Conservation (phyloP, 2,113 vertebrate genomes). For the Oncorhynchus nerka region DNA sequence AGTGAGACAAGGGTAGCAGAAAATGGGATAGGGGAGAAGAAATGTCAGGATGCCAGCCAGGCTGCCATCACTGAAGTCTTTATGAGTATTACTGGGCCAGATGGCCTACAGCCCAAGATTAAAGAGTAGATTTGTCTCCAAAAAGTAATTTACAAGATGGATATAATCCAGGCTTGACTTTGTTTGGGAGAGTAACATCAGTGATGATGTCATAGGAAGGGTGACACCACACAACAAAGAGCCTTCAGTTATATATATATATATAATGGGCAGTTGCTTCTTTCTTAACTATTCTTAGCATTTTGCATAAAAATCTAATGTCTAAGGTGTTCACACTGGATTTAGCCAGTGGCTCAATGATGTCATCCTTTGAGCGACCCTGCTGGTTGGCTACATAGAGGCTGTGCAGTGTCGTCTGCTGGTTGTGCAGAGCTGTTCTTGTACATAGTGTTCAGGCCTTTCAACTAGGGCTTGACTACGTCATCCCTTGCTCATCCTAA, state of each 20-base stretch:
- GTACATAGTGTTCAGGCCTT: background rate
- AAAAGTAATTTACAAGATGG: slow-evolving; percentile 77
- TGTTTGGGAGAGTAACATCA: slow-evolving; percentile 44
- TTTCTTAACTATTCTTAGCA: slow-evolving; percentile 50
- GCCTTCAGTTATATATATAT: slow-evolving; percentile 16
- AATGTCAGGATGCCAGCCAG: slow-evolving; percentile 24
- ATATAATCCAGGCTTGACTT: slow-evolving; percentile 70
- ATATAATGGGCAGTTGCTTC: too few relatives aligned
- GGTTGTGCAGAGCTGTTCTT: background rate
- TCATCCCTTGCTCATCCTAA: background rate
- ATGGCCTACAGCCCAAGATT: slow-evolving; percentile 72
- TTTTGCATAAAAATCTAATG: slow-evolving; percentile 37
- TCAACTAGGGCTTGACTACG: background rate
- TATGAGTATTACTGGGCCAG: slow-evolving; percentile 50
- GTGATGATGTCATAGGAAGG: slow-evolving; percentile 53
- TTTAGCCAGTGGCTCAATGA: background rate
- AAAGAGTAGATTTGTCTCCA: slow-evolving; percentile 76
- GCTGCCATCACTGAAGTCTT: slow-evolving; percentile 18
- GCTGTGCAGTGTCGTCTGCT: background rate
- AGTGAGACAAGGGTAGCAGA: background rate
- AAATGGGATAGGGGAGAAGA: background rate
- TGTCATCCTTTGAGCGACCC: background rate
- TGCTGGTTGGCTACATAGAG: background rate
- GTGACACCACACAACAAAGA: slow-evolving; percentile 17
- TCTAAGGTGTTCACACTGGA: background rate